Base-by-base conservation (phyloP, 2,113 vertebrate genomes). In the Otus sunia region DNA sequence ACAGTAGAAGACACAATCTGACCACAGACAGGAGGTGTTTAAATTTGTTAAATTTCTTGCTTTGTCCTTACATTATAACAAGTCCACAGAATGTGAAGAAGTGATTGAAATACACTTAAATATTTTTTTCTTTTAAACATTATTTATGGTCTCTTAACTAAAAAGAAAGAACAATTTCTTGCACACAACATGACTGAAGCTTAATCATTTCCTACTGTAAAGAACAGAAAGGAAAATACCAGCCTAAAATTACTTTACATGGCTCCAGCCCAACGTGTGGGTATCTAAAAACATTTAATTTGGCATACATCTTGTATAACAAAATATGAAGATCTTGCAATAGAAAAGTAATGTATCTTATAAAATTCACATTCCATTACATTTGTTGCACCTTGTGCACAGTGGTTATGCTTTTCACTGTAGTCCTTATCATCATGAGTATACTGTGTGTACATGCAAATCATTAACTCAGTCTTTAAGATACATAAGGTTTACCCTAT, bases 51-150 rank as follows among this genome's bases (percentile, higher is more conserved):
- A 80, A 30, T 47, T 81, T 87, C 86, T 71, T 90, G 62, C 55
- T 95, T 76, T 96, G 62, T 85, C 88, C 16, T 43, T 96, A 71
- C 47, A 85, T 68, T 96, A 95, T 94, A 92, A 93, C 67, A 76
- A 96, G 77, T 64, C 86, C 77, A 94, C 17, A 75, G 81, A 96
- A 96, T 10, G 41, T 47, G 73, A 84, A 95, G 15, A 56, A 90
- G 41, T 81, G 72, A 93, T 15, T 1, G 11, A 90, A 71, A 94
- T 88, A 92, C 77, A 27, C 41, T 87, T 86, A 67, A 45, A 20
- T 34, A 6, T 29, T 32, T 72, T 37, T 74, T 67, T 34, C 45
- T 82, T 83, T 72, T 56, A 75, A 92, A 80, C 6, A 6, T 36
- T 86, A 71, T 81, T 62, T 25, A 77, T 45, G 25, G 92, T 85